phyloP scores from a whole-genome alignment of 2,888 invertebrate genomes.

The Caradrina kadenii region DNA sequence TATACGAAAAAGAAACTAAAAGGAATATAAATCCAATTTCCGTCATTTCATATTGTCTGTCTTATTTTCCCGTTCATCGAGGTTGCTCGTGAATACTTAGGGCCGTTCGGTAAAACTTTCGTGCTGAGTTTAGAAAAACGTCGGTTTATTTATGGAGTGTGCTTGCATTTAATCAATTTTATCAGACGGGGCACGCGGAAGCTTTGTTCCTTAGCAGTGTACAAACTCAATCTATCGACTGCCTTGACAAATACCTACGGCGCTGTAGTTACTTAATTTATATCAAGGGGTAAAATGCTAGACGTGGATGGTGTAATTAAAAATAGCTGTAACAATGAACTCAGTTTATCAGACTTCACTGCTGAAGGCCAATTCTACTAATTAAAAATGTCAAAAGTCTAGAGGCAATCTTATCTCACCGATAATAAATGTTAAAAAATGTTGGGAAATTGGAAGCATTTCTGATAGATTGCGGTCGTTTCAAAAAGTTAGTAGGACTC shows the following conservation, averaged over 20 bases:
- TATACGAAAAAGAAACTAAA: constrained; percentile 54
- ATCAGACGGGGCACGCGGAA: constrained; percentile 47
- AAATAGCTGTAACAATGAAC: constrained; percentile 7
- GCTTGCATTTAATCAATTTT: constrained; percentile 58
- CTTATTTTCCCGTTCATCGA: constrained; percentile 55
- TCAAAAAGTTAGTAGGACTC: too few relatives aligned
- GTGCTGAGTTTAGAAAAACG: constrained; percentile 49
- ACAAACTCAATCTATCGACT: constrained; percentile 44
- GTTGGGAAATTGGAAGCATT: too few relatives aligned
- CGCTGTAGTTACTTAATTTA: constrained; percentile 13
- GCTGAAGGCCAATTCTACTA: not conserved
- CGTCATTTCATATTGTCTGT: constrained; percentile 54
- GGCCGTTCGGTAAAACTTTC: constrained; percentile 35
- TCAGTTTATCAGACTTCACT: not conserved
- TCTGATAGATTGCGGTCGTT: too few relatives aligned
- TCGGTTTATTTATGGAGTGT: constrained; percentile 45
- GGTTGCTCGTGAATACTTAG: constrained; percentile 54
- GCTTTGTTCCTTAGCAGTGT: constrained; percentile 33
- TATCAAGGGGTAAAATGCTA: constrained; percentile 1
- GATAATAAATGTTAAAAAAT: too few relatives aligned
- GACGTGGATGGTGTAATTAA: not conserved
- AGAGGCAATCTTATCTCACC: too few relatives aligned
- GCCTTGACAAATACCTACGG: constrained; percentile 17
- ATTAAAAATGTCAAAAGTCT: too few relatives aligned
- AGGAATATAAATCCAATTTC: constrained; percentile 60